Percentiles rank a stretch among this genome's conserved stretches.
Conservation (phyloP, 2,797 vertebrate species). For the Fistularia commersonii region DNA sequence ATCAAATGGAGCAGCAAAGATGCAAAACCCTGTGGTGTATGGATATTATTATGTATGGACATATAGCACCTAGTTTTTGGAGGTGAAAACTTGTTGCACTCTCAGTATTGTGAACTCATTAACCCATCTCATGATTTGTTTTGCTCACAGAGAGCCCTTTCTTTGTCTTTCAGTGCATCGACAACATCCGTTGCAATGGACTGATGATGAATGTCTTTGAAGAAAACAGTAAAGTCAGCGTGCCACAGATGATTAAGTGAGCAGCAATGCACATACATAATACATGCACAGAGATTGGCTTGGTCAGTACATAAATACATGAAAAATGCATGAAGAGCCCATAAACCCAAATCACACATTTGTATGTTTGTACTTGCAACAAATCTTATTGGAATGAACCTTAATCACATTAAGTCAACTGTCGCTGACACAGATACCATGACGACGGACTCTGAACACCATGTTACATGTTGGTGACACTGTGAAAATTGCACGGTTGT, state of each 20-base stretch:
- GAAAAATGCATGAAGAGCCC: constrained; percentile 1
- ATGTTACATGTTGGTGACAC: too few species aligned
- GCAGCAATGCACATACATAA: constrained; percentile 33
- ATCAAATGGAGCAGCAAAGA: too few species aligned
- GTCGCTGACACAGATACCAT: too few species aligned
- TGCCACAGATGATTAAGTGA: constrained; percentile 99
- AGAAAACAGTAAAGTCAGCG: constrained; percentile 94
- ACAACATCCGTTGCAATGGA: constrained; percentile 97
- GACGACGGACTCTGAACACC: too few species aligned
- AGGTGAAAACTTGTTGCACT: background rate
- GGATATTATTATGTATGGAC: background rate
- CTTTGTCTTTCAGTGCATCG: constrained; percentile 83
- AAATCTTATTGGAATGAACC: background rate
- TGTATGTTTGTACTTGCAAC: background rate
- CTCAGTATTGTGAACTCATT: constrained; percentile 14
- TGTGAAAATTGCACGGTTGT: too few species aligned
- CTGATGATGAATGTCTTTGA: constrained; percentile 99
- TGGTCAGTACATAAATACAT: constrained; percentile 5
- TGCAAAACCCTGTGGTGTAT: too few species aligned
- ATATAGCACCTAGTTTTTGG: background rate
- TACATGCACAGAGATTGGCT: constrained; percentile 10
- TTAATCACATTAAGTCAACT: background rate
- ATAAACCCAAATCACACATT: background rate
- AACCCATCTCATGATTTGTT: background rate
- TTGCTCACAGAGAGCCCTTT: constrained; percentile 1